phyloP scores from a whole-genome alignment of 2,113 vertebrate genomes.

The Phocoena phocoena region DNA sequence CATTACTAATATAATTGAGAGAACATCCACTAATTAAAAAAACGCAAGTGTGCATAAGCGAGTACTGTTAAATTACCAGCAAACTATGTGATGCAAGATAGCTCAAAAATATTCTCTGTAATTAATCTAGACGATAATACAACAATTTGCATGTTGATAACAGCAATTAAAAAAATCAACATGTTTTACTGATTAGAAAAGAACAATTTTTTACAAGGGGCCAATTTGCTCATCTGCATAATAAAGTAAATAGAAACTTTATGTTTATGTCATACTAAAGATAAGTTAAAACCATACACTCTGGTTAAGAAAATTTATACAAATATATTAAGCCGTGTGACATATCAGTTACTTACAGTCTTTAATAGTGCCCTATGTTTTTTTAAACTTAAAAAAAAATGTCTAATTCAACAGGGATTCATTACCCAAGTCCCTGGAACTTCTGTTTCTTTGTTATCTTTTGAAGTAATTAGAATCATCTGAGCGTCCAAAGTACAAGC shows the following conservation, averaged over 20 bases:
- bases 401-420: background rate
- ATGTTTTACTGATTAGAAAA: slow-evolving; percentile 18
- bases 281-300: background rate
- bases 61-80: background rate
- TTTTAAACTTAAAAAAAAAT: background rate
- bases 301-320: background rate
- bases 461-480: background rate
- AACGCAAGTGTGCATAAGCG: background rate
- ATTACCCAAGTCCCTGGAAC: background rate
- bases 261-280: background rate
- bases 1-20: background rate
- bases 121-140: slow-evolving; percentile 15
- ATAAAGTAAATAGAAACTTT: background rate
- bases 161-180: background rate
- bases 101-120: background rate
- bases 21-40: background rate
- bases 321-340: background rate
- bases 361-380: background rate
- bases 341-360: background rate
- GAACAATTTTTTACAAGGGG: background rate
- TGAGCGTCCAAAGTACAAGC: background rate
- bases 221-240: background rate
- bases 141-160: background rate
- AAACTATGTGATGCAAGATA: background rate
- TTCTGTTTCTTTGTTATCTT: background rate